A percentile compares a stretch with the other conserved stretches of the same genome.
These are phyloP conservation scores for Drosophila cognata DNA, from an alignment of 2,888 invertebrate species.

Conservation along the genomic window DNA sequence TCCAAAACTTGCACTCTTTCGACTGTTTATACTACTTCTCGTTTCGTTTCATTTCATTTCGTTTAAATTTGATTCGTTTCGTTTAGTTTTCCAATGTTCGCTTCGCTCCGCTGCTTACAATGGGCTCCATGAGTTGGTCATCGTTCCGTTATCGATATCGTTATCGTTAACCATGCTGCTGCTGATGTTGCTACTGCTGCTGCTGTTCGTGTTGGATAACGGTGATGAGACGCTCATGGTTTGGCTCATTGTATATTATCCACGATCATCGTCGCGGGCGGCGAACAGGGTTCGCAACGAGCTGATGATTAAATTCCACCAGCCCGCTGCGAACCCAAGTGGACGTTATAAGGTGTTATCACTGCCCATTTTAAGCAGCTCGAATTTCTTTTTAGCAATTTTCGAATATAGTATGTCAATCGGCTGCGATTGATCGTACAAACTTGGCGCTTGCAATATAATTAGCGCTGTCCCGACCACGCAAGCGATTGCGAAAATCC, in stretches of 20 bases:
- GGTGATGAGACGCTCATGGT: slow-evolving; percentile 67
- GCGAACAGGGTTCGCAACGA: slow-evolving; percentile 89
- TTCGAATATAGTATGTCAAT: slow-evolving; percentile 96
- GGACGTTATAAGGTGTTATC: slow-evolving; percentile 85
- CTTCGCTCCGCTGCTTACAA: slow-evolving; percentile 72
- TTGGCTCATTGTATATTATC: slow-evolving; percentile 83
- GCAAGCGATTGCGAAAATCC: slow-evolving; percentile 97
- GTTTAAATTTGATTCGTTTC: slow-evolving; percentile 31
- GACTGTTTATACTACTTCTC: slow-evolving; percentile 27
- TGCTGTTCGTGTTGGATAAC: slow-evolving; percentile 56
- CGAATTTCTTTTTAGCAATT: slow-evolving; percentile 95
- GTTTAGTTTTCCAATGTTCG: slow-evolving; percentile 68
- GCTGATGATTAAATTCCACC: slow-evolving; percentile 89
- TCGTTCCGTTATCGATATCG: slow-evolving; percentile 30
- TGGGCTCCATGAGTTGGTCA: slow-evolving; percentile 58
- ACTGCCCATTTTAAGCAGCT: slow-evolving; percentile 94
- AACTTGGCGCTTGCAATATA: slow-evolving; percentile 95
- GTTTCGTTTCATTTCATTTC: neutral
- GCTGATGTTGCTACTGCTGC: slow-evolving; percentile 35
- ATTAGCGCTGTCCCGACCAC: slow-evolving; percentile 95
- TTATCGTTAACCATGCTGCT: slow-evolving; percentile 15
- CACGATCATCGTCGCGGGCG: slow-evolving; percentile 87
- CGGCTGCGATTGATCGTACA: slow-evolving; percentile 95
- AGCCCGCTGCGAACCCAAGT: slow-evolving; percentile 86
- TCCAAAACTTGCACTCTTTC: slow-evolving; percentile 69